phyloP scores from a whole-genome alignment of 2,888 invertebrate genomes.

The Himalopsyche anomala region DNA sequence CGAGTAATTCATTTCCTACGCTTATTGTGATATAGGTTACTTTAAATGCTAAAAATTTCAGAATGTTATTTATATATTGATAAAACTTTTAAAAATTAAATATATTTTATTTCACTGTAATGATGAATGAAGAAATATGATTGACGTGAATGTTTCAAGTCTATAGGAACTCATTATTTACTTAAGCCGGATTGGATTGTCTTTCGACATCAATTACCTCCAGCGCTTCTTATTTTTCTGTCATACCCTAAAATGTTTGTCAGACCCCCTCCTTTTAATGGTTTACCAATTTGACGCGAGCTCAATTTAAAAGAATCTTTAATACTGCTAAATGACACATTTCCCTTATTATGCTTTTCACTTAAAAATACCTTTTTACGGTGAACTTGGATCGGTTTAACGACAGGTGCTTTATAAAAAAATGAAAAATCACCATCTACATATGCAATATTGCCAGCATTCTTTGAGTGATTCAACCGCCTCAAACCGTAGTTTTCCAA shows the following conservation, averaged over 20 bases:
- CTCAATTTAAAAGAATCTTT: conserved; percentile 20
- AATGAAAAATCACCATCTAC: conserved; percentile 54
- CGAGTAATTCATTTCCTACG: too few species aligned
- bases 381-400: conserved; percentile 17
- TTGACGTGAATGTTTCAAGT: background rate
- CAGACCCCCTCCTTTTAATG: background rate
- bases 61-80: too few species aligned
- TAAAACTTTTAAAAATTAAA: too few species aligned
- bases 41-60: too few species aligned
- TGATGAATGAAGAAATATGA: background rate
- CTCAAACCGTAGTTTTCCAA: background rate
- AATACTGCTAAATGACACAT: background rate
- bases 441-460: conserved; percentile 24
- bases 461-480: conserved; percentile 40
- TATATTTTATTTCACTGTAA: too few species aligned
- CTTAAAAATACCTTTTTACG: conserved; percentile 28
- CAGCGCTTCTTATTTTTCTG: background rate
- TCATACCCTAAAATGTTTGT: background rate
- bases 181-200: conserved; percentile 3
- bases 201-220: background rate
- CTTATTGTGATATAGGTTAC: too few species aligned
- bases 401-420: conserved; percentile 52
- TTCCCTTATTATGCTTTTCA: background rate
- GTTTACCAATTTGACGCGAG: background rate
- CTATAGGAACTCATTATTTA: background rate